A percentile compares a stretch with the other conserved stretches of the same genome.
phyloP scores from a whole-genome alignment of 2,888 invertebrate species.

The Aproaerema taeniolella region DNA sequence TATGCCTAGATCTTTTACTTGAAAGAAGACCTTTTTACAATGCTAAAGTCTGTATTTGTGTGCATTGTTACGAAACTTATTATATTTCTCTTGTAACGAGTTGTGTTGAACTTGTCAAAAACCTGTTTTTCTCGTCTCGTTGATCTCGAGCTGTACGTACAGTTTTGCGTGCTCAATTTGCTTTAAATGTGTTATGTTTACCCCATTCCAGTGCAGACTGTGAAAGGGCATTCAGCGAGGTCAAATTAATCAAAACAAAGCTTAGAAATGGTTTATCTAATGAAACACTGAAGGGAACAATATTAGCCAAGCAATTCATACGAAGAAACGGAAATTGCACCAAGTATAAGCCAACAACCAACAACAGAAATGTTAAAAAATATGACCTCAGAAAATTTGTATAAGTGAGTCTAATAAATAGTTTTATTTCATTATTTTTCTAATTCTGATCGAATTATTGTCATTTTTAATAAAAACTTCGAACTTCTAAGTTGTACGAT shows the following conservation, averaged over 20 bases:
- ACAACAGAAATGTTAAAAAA: constrained; percentile 1
- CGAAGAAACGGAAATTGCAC: constrained; percentile 8
- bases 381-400: constrained; percentile 1
- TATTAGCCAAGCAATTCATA: constrained; percentile 7
- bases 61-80: constrained; percentile 4
- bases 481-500: background rate
- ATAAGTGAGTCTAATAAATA: constrained; percentile 1
- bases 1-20: background rate
- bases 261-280: constrained; percentile 17
- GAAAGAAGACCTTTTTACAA: constrained; percentile 1
- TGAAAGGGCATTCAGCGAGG: constrained; percentile 15
- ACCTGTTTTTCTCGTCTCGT: constrained; percentile 9
- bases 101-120: constrained; percentile 4
- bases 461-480: background rate
- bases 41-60: background rate
- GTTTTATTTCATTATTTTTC: background rate
- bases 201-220: constrained; percentile 16
- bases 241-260: constrained; percentile 19
- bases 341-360: constrained; percentile 4
- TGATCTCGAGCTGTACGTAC: background rate
- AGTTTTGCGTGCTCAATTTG: constrained; percentile 11
- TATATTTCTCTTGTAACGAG: too few species aligned
- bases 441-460: background rate
- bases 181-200: constrained; percentile 12
- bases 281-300: constrained; percentile 5